Evolutionary conservation across 2,797 vertebrate species (phyloP), one percentile per base, ranked within the genome.

Genomic region (Sandelia bainsii): DNA sequence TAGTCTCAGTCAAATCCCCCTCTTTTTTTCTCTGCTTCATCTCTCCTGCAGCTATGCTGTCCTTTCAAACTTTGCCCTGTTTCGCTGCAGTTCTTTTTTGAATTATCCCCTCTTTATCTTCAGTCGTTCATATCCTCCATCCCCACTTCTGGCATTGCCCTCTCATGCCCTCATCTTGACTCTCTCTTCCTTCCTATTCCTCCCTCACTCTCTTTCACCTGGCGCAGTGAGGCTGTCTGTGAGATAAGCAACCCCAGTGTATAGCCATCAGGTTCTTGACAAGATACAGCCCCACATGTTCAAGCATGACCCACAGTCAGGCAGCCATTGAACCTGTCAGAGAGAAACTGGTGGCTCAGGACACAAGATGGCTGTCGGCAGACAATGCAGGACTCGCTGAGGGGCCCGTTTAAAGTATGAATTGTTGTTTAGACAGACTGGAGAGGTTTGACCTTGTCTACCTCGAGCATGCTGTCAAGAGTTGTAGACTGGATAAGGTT

Each of bases 191-290:
- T 40, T 57, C 51, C 44, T 22, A 11, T 44, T 29, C 39, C 56
- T 65, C 51, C 56, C 39, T 77, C 62, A 25, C 67, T 66, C 63
- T 71, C 58, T 64, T 79, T 84, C 73, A 90, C 88, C 86, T 87
- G 86, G 82, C 23, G 48, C 62, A 68, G 74, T 64, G 72, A 77
- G 70, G 76, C 90, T 83, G 85, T 85, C 83, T 77, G 56, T 51
- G 74, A 87, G 90, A 92, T 92, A 91, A 93, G 91, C 87, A 78
- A 83, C 72, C 75, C 75, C 67, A 77, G 81, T 81, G 89, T 84
- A 83, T 80, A 86, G 79, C 83, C 81, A 86, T 90, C 89, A 85
- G 82, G 80, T 86, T 87, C 79, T 80, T 89, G 91, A 91, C 89
- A 91, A 85, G 84, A 86, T 84, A 80, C 68, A 79, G 76, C 71